Base-by-base conservation (phyloP, 2,888 invertebrate species). In the Rambutsinella grinnellia region DNA sequence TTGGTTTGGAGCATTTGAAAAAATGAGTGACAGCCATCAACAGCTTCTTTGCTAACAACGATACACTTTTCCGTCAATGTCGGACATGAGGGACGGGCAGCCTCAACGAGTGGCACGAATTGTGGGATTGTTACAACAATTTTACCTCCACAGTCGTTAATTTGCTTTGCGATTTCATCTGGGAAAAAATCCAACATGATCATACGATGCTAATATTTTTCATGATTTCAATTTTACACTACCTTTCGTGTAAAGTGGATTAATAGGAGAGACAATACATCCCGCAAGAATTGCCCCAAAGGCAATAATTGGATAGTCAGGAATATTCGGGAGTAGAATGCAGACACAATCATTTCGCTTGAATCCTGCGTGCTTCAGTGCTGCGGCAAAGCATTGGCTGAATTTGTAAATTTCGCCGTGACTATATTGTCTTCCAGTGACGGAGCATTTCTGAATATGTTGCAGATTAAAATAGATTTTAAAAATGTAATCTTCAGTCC, bases 91-190 rank as follows among this genome's bases (percentile, higher is more conserved):
- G 27, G 68, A 2, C 76, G 66, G 0, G 83, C 84, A 1, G 80
- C 78, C 28, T 82, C 63, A 1, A 84, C 81, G 26, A 79, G 80
- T 0, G 81, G 62, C 15, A 84, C 36, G 0, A 83, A 76, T 27
- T 81, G 78, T 15, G 83, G 80, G 44, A 82, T 79, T 0, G 85
- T 85, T 6, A 85, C 69, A 1, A 85, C 75, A 0, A 78, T 72
- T 6, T 72, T 75, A 0, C 81, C 84, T 15, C 75, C 81, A 17
- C 82, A 81, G 60, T 85, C 82, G 19, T 77, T 76, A 1, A 85
- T 46, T 76, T 85, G 85, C 49, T 84, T 82, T 15, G 79, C 79
- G 15, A 85, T 69, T 78, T 85, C 85, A 36, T 83, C 85, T 85
- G 61, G 19, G 79, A 78, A 13, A 5, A 36, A 13, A 36, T 36